phyloP scores from a whole-genome alignment of 2,888 invertebrate genomes.

The Pseudococcus viburni region DNA sequence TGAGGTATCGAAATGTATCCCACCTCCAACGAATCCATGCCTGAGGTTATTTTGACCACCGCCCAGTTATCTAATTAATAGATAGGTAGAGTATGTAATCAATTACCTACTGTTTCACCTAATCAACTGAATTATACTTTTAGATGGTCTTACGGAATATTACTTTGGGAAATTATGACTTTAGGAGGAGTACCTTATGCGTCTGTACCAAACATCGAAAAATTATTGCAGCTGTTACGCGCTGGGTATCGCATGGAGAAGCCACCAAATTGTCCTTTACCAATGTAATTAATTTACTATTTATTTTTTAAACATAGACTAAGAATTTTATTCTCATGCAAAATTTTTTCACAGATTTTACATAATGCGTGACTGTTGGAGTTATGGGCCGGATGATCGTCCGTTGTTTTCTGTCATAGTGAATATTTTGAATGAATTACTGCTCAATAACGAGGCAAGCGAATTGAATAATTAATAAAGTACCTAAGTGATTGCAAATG shows the following conservation, averaged over 20 bases:
- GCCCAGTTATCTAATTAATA: too few species aligned
- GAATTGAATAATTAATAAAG: too few species aligned
- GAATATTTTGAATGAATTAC: conserved; percentile 88
- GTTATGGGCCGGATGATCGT: conserved; percentile 88
- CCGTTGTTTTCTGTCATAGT: conserved; percentile 92
- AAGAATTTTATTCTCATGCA: neutral
- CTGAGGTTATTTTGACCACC: too few species aligned
- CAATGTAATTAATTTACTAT: conserved; percentile 78
- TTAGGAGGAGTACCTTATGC: conserved; percentile 99
- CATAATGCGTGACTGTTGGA: conserved; percentile 98
- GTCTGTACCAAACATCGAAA: conserved; percentile 92
- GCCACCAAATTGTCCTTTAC: conserved; percentile 93
- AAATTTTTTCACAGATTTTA: conserved; percentile 77
- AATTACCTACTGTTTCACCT: too few species aligned
- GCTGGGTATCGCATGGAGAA: conserved; percentile 96
- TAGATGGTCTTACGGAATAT: conserved; percentile 95
- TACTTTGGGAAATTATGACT: conserved; percentile 99
- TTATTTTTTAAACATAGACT: neutral
- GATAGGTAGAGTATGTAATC: too few species aligned
- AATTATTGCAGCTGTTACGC: conserved; percentile 90
- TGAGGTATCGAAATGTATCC: too few species aligned
- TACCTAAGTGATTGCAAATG: too few species aligned
- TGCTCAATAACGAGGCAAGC: conserved; percentile 74
- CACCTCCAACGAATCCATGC: too few species aligned
- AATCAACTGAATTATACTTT: too few species aligned